Evolutionary conservation across 30 jellyfish, hydroid and myxozoan species (phyloP).

Genomic region (Aurelia sp.): DNA sequence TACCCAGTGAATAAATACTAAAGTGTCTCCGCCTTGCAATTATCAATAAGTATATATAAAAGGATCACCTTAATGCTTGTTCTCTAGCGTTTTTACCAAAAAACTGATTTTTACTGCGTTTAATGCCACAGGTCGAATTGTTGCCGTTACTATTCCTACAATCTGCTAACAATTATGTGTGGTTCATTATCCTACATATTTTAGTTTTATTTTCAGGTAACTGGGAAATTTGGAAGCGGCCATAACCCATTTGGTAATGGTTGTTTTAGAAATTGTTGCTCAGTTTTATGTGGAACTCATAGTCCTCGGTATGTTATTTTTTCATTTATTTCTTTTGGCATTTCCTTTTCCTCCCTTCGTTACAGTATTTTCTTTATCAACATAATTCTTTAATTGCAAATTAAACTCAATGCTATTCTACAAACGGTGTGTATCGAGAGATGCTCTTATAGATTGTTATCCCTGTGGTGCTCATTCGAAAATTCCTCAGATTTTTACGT

Average conservation of each 20-base stretch:
- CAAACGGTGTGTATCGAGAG: too few relatives aligned
- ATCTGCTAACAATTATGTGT: too few relatives aligned
- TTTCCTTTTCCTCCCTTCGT: neutral
- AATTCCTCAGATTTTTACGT: neutral
- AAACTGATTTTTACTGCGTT: too few relatives aligned
- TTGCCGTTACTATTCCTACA: too few relatives aligned
- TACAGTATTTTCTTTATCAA: neutral
- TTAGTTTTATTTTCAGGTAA: conserved; percentile 64
- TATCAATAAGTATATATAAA: too few relatives aligned
- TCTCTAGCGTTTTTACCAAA: too few relatives aligned
- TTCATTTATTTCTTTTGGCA: neutral
- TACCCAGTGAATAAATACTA: too few relatives aligned
- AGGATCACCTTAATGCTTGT: too few relatives aligned
- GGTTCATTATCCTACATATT: too few relatives aligned
- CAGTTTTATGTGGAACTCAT: conserved; percentile 86
- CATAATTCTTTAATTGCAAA: neutral
- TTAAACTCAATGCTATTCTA: too few relatives aligned
- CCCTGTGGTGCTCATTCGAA: neutral
- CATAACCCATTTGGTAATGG: conserved; percentile 97
- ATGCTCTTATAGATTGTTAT: neutral
- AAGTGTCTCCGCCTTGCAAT: too few relatives aligned
- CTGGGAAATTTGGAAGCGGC: conserved; percentile 99
- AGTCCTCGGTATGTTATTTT: conserved; percentile 83
- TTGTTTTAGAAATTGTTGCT: conserved; percentile 73
- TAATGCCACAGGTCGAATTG: too few relatives aligned